Base-by-base conservation (phyloP, 2,888 invertebrate species). In the Leptinotarsa haldemani region DNA sequence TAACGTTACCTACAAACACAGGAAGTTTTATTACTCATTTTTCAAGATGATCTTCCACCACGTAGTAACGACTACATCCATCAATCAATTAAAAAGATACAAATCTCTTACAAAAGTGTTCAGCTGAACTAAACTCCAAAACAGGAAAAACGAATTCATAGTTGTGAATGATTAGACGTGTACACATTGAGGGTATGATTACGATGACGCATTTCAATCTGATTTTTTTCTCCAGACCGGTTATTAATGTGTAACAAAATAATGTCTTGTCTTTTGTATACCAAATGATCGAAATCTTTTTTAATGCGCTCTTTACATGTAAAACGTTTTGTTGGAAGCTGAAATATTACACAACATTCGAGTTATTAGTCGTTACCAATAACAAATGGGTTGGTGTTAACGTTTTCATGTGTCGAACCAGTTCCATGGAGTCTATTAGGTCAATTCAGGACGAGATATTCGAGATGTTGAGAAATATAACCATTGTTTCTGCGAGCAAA, bases 321-420 rank as follows among this genome's bases (percentile, higher is more conserved):
- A 71, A 74, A 74, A 66, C 74, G 69, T 70, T 74, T 71, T 71
- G 74, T 74, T 74, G 69, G 65, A 40, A 53, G 69, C 61, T 64
- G 63, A 75, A 69, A 66, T 70, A 75, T 75, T 75, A 68, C 75
- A 72, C 75, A 75, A 75, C 65, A 53, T n/a, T 64, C 61, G 69
- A 61, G 71, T 72, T 75, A 72, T 72, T 75, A 72, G 72, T 75
- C 75, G 75, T 72, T 72, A 68, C 66, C 66, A 75, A 75, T 72
- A 72, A 75, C 72, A 64, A 75, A 75, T 75, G 71, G 69, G 69
- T 56, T 69, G 69, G 75, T 72, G 72, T 75, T 73, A 70, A 77
- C 70, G 53, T 72, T 74, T 77, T 69, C 77, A 69, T 71, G 70
- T 74, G 66, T 70, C 67, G 76, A 78, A 78, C 78, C 76, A 78